phyloP scores from a whole-genome alignment of 2,113 vertebrate genomes.

The Morphnarchus princeps region DNA sequence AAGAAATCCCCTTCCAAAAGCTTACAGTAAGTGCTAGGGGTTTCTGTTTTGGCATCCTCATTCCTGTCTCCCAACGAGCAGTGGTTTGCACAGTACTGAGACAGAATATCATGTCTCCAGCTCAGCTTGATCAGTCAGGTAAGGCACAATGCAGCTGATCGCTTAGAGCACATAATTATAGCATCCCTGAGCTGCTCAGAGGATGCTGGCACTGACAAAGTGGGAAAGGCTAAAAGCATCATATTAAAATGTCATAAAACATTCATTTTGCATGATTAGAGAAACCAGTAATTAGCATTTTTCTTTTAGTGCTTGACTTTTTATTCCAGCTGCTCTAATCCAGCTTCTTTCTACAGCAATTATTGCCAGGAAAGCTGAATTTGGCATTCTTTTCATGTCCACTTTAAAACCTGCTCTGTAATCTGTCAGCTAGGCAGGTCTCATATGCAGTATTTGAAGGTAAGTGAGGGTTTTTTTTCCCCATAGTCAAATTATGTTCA shows the following conservation, averaged over 20 bases:
- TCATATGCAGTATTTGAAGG: slow-evolving; percentile 5
- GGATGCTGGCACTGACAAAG: slow-evolving; percentile 44
- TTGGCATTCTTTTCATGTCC: slow-evolving; percentile 58
- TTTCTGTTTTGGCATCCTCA: background rate
- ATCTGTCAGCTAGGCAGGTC: slow-evolving; percentile 44
- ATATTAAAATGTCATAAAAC: slow-evolving; percentile 61
- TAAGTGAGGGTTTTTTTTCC: background rate
- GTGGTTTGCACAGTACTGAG: background rate
- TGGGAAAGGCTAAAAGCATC: slow-evolving; percentile 23
- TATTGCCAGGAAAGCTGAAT: slow-evolving; percentile 56
- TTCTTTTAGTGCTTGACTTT: slow-evolving; percentile 47
- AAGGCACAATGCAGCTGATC: slow-evolving; percentile 13
- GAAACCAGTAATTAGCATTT: slow-evolving; percentile 14
- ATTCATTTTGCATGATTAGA: slow-evolving; percentile 40
- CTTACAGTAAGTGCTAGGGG: background rate
- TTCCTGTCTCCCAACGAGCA: background rate
- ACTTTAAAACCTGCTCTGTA: slow-evolving; percentile 64
- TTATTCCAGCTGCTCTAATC: slow-evolving; percentile 23
- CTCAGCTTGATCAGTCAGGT: slow-evolving; percentile 34
- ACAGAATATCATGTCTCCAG: background rate
- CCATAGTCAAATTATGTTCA: background rate
- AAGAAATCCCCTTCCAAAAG: background rate
- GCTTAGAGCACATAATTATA: slow-evolving; percentile 16
- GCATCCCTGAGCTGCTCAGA: slow-evolving; percentile 36
- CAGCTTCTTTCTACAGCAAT: background rate